A percentile compares a stretch with the other conserved stretches of the same genome.
Conservation (phyloP, 2,888 invertebrate genomes). For the Fabriciana adippe region DNA sequence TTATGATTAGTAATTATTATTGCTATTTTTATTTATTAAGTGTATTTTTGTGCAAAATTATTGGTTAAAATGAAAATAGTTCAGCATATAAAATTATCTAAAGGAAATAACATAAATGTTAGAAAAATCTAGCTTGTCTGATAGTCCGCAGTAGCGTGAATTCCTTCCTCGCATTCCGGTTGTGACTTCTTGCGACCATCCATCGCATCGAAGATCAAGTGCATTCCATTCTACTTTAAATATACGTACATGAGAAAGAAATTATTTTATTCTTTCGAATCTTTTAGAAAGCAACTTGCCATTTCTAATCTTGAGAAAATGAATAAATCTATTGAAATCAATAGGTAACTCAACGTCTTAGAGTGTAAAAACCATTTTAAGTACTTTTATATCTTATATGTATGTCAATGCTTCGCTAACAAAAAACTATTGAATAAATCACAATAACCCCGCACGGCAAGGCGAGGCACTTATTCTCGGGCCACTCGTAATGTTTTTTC, state of each 20-base stretch:
- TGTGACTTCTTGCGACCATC: slow-evolving; percentile 28
- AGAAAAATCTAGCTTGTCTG: slow-evolving; percentile 13
- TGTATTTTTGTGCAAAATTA: background rate
- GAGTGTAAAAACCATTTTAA: slow-evolving; percentile 2
- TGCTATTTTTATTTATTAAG: background rate
- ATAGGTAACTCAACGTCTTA: slow-evolving; percentile 1
- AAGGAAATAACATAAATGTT: slow-evolving; percentile 18
- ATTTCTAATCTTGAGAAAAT: slow-evolving; percentile 5
- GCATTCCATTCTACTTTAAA: slow-evolving; percentile 35
- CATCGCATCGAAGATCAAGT: slow-evolving; percentile 37
- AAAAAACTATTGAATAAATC: slow-evolving; percentile 37
- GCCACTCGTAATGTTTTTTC: slow-evolving; percentile 51
- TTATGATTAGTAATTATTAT: background rate
- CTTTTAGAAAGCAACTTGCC: slow-evolving; percentile 3
- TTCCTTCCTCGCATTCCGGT: slow-evolving; percentile 35
- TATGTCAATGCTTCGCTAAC: slow-evolving; percentile 15
- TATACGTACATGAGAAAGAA: slow-evolving; percentile 17
- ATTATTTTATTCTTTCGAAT: slow-evolving; percentile 6
- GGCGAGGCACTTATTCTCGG: slow-evolving; percentile 35
- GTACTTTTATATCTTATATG: background rate
- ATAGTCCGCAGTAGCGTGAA: slow-evolving; percentile 27
- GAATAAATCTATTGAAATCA: background rate
- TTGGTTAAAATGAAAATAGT: background rate
- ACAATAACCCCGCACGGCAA: slow-evolving; percentile 41
- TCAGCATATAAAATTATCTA: background rate